These are phyloP conservation scores for Heterocephalus glaber DNA, from an alignment of 2,113 vertebrate species.

Conservation along the genomic window DNA sequence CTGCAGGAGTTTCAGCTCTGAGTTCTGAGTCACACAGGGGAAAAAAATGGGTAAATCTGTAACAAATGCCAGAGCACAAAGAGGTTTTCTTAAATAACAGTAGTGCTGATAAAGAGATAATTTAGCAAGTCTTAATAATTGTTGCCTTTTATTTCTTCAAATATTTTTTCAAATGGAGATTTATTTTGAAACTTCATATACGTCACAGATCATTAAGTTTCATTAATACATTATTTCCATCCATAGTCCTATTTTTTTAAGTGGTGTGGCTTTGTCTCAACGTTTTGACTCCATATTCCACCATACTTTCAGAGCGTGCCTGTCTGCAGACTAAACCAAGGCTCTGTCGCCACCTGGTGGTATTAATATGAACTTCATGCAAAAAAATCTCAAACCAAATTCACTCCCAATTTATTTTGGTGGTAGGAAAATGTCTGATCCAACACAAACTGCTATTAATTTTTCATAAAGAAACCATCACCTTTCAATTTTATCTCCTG, in stretches of 20 bases:
- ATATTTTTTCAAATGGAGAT: neutral
- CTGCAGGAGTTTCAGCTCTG: neutral
- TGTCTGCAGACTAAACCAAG: neutral
- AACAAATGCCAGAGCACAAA: neutral
- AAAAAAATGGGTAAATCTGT: neutral
- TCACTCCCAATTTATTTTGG: neutral
- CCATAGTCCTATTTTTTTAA: neutral
- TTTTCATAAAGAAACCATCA: neutral
- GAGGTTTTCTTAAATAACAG: neutral
- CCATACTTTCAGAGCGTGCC: neutral
- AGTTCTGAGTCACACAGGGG: neutral
- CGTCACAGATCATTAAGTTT: neutral
- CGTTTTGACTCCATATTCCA: neutral
- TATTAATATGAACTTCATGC: neutral
- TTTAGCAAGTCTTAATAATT: neutral
- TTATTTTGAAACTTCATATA: neutral
- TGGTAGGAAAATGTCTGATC: neutral
- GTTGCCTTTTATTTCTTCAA: neutral
- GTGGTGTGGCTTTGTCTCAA: neutral
- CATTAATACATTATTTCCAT: neutral
- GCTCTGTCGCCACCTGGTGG: conserved; percentile 64
- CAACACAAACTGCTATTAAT: neutral
- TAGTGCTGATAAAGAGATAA: neutral
- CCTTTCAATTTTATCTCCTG: neutral
- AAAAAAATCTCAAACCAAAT: neutral